These are phyloP conservation scores for Siniperca chuatsi DNA, from an alignment of 2,113 vertebrate species.

Conservation along the genomic window DNA sequence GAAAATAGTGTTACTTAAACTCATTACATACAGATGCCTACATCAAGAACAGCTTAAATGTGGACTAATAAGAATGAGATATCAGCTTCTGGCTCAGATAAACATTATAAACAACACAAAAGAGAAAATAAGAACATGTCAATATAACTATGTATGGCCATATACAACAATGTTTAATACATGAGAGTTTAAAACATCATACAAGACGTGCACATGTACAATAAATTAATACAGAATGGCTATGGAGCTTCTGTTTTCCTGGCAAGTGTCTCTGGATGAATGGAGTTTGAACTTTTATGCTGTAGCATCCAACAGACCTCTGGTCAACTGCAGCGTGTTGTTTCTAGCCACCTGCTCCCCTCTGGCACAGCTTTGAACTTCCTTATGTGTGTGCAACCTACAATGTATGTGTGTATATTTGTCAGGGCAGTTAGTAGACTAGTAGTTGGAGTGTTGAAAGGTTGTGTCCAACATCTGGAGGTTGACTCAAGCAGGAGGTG, in stretches of 20 bases:
- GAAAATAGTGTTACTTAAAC: not conserved
- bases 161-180: not conserved
- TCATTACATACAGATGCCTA: not conserved
- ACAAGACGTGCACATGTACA: not conserved
- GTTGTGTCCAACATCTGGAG: slow-evolving; percentile 70
- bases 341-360: slow-evolving; percentile 69
- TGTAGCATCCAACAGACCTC: slow-evolving; percentile 18
- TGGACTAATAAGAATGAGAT: not conserved
- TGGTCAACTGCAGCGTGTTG: slow-evolving; percentile 34
- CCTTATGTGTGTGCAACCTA: slow-evolving; percentile 22
- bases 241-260: slow-evolving; percentile 25
- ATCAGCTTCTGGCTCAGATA: not conserved
- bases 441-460: slow-evolving; percentile 67
- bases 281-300: slow-evolving; percentile 19
- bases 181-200: not conserved
- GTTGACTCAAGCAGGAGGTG: slow-evolving; percentile 53
- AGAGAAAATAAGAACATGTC: too few relatives aligned
- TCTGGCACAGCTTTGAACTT: slow-evolving; percentile 67
- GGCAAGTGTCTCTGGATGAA: not conserved
- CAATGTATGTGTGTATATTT: slow-evolving; percentile 55
- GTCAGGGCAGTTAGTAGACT: slow-evolving; percentile 55
- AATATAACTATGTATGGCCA: not conserved
- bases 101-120: not conserved
- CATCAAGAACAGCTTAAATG: not conserved
- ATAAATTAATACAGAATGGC: not conserved